These are phyloP conservation scores for Monoplex corrugatus DNA, from an alignment of 2,888 invertebrate genomes.

Conservation along the genomic window DNA sequence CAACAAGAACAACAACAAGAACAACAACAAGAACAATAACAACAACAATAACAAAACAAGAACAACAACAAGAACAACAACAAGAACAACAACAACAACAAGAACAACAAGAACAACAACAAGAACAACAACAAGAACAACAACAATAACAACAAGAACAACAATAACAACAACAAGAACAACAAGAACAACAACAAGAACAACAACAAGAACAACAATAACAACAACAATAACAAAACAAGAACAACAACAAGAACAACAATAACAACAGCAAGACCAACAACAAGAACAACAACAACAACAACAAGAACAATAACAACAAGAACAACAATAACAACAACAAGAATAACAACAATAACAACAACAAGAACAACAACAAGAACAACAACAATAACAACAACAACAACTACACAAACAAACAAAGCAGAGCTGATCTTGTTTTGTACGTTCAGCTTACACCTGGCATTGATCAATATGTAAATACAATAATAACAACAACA, in stretches of 20 bases:
- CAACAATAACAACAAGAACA: not conserved
- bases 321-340: not conserved
- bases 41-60: not conserved
- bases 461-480: too few relatives aligned
- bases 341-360: not conserved
- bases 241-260: not conserved
- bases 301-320: not conserved
- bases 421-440: slow-evolving; percentile 83
- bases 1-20: not conserved
- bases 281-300: not conserved
- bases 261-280: not conserved
- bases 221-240: not conserved
- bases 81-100: not conserved
- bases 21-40: not conserved
- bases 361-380: not conserved
- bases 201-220: not conserved
- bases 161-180: not conserved
- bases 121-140: not conserved
- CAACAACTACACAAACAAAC: not conserved
- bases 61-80: not conserved
- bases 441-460: too few relatives aligned
- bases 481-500: too few relatives aligned
- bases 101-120: not conserved
- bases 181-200: not conserved
- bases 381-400: not conserved